Conservation (phyloP, 53 echinoderm and acorn worm species). For the Apostichopus leukothele region DNA sequence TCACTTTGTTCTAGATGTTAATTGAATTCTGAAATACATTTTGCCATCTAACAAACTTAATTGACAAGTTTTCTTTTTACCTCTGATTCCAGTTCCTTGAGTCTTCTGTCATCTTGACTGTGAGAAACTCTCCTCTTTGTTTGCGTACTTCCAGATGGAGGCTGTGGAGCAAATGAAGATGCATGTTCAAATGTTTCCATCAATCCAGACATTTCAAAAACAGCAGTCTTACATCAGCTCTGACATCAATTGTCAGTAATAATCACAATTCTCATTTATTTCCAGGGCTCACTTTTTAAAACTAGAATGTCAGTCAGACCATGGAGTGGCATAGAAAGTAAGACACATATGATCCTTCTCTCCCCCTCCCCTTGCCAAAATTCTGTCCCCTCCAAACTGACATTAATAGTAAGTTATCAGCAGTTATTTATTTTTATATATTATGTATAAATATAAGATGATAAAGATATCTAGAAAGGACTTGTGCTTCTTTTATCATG, state of each 20-base stretch:
- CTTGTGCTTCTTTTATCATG: too few relatives aligned
- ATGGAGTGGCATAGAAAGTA: not conserved
- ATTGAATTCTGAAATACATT: not conserved
- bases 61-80: conserved; percentile 9
- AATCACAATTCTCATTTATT: too few relatives aligned
- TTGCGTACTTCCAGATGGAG: conserved; percentile 24
- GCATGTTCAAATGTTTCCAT: not conserved
- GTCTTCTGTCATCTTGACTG: conserved; percentile 44
- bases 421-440: too few relatives aligned
- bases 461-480: too few relatives aligned
- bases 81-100: conserved; percentile 64
- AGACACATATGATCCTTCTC: not conserved
- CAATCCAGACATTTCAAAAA: not conserved
- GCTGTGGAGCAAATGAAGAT: not conserved
- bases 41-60: not conserved
- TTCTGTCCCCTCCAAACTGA: too few relatives aligned
- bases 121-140: not conserved
- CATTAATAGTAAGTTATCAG: too few relatives aligned
- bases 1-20: not conserved
- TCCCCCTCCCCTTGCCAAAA: too few relatives aligned
- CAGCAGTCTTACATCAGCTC: not conserved
- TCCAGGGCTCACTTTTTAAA: too few relatives aligned
- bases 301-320: not conserved
- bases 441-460: too few relatives aligned
- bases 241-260: not conserved